Evolutionary conservation across 2,888 invertebrate species (phyloP).

Genomic region (Phasia obesa): DNA sequence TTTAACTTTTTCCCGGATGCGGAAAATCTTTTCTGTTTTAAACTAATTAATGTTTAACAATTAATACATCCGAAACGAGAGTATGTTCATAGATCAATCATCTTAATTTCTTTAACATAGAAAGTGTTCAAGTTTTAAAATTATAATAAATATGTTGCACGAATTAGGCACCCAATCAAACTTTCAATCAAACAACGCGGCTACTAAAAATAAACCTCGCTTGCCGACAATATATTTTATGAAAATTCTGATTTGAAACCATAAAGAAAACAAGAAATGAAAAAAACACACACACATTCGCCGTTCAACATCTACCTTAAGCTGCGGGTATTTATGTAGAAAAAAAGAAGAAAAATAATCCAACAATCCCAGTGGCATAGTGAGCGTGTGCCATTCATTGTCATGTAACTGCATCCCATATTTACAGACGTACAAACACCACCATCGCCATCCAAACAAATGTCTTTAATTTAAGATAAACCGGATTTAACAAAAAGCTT

Average conservation of each 20-base stretch:
- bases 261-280: conserved; percentile 1
- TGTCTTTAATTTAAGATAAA: conserved; percentile 66
- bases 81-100: conserved; percentile 47
- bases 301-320: not conserved
- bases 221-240: conserved; percentile 56
- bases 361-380: conserved; percentile 78
- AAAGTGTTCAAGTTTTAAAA: conserved; percentile 63
- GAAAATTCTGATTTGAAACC: conserved; percentile 63
- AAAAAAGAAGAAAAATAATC: conserved; percentile 60
- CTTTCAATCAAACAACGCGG: conserved; percentile 23
- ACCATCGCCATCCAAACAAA: conserved; percentile 21
- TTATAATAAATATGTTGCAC: conserved; percentile 57
- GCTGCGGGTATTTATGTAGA: not conserved
- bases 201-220: conserved; percentile 38
- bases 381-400: conserved; percentile 82
- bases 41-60: not conserved
- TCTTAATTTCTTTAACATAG: conserved; percentile 56
- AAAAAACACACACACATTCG: too few relatives aligned
- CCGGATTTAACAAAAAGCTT: conserved; percentile 67
- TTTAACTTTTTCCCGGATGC: too few relatives aligned
- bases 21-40: too few relatives aligned
- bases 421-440: conserved; percentile 61
- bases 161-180: conserved; percentile 55
- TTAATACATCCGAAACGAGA: not conserved
- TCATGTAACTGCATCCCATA: conserved; percentile 78